phyloP scores from a whole-genome alignment of 2,888 invertebrate species.

The Seladonia tumulorum region DNA sequence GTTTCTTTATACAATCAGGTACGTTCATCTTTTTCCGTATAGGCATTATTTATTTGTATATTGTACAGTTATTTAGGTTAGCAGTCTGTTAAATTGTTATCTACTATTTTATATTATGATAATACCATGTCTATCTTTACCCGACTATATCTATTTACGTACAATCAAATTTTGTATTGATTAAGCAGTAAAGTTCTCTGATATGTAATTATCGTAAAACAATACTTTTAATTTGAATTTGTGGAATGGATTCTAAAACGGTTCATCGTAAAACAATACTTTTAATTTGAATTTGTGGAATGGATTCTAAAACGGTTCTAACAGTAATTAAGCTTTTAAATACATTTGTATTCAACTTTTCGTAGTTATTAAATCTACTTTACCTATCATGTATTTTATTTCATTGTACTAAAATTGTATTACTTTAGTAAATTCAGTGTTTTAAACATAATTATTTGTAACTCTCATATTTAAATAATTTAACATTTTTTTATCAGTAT shows the following conservation, averaged over 20 bases:
- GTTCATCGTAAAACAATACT: no score
- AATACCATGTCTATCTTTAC: not conserved
- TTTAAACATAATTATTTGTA: not conserved
- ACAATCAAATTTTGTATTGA: not conserved
- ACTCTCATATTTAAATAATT: not conserved
- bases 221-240: not conserved
- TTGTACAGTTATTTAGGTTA: not conserved
- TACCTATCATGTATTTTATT: not conserved
- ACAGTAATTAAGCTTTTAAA: not conserved
- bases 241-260: not conserved
- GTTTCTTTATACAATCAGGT: slow-evolving; percentile 42
- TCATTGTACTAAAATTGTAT: not conserved
- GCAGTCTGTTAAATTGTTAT: not conserved
- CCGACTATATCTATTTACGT: not conserved
- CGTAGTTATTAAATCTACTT: not conserved
- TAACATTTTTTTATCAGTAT: not conserved
- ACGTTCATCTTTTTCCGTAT: slow-evolving; percentile 37
- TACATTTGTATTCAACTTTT: not conserved
- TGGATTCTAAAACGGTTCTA: not conserved
- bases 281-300: no score
- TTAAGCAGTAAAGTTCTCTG: not conserved
- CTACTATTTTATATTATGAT: not conserved
- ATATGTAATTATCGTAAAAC: not conserved
- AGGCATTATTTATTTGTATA: slow-evolving; percentile 39
- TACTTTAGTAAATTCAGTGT: not conserved